Percentiles rank a stretch among this genome's conserved stretches.
These are phyloP conservation scores for Athalia cordata DNA, from an alignment of 2,888 invertebrate genomes.

Conservation along the genomic window DNA sequence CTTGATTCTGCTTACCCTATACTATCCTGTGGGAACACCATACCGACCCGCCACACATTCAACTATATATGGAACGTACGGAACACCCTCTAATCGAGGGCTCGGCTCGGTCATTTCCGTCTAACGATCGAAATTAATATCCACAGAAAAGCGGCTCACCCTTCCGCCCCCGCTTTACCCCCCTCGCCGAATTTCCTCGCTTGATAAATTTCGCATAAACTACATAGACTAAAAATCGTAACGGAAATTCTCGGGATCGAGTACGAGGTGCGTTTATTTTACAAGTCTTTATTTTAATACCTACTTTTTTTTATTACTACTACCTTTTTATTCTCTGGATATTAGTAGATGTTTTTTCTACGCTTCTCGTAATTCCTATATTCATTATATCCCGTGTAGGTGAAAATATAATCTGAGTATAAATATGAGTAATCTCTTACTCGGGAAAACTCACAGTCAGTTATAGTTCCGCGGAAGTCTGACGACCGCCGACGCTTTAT, in stretches of 20 bases:
- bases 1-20: constrained; percentile 30
- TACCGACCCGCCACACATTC: constrained; percentile 1
- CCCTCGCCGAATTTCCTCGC: not conserved
- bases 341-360: no score
- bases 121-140: constrained; percentile 27
- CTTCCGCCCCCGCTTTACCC: no score
- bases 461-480: constrained; percentile 24
- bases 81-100: constrained; percentile 6
- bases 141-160: not conserved
- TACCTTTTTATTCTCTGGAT: no score
- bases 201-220: constrained; percentile 12
- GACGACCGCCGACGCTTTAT: constrained; percentile 23
- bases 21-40: constrained; percentile 8
- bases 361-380: no score
- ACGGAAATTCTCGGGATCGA: no score
- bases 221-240: not conserved
- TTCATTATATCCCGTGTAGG: no score
- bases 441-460: constrained; percentile 27
- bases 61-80: not conserved
- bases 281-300: no score
- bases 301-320: no score
- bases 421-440: no score
- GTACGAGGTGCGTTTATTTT: no score
- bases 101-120: not conserved
- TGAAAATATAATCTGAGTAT: no score